Evolutionary conservation across 2,888 invertebrate species (phyloP).

Genomic region (Ectemnius cavifrons): DNA sequence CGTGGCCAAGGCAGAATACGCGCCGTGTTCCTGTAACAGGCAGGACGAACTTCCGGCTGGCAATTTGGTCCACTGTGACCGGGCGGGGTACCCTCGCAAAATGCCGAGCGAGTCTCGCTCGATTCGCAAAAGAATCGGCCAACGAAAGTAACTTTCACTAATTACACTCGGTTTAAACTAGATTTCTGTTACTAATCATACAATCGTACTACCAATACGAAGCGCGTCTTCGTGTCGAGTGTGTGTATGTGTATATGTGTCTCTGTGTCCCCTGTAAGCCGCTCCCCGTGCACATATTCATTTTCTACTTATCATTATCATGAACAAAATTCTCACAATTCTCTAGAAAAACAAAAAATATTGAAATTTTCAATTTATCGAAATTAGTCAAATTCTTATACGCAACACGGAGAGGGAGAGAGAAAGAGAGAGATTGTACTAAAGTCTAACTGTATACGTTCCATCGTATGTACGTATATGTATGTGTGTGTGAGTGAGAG

Average conservation of each 20-base stretch:
- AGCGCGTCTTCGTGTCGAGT: constrained; percentile 29
- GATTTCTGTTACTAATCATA: constrained; percentile 36
- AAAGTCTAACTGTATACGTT: not conserved
- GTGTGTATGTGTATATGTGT: no score
- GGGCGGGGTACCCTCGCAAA: not conserved
- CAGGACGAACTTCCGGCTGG: constrained; percentile 11
- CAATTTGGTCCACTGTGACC: constrained; percentile 10
- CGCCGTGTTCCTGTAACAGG: constrained; percentile 31
- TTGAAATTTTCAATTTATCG: no score
- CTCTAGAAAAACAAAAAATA: no score
- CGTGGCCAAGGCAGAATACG: constrained; percentile 38
- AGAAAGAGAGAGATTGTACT: no score
- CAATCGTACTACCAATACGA: constrained; percentile 47
- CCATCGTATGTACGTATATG: not conserved
- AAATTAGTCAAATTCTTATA: no score
- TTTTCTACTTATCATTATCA: not conserved
- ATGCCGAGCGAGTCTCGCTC: not conserved
- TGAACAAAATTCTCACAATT: no score
- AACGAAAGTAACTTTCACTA: constrained; percentile 52
- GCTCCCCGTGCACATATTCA: not conserved
- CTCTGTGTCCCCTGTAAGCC: no score
- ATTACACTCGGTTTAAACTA: constrained; percentile 45
- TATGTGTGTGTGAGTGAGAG: constrained; percentile 20
- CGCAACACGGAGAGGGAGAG: no score
- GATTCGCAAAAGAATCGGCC: constrained; percentile 28